phyloP scores from a whole-genome alignment of 2,113 vertebrate species.

The Ardeotis arabs region DNA sequence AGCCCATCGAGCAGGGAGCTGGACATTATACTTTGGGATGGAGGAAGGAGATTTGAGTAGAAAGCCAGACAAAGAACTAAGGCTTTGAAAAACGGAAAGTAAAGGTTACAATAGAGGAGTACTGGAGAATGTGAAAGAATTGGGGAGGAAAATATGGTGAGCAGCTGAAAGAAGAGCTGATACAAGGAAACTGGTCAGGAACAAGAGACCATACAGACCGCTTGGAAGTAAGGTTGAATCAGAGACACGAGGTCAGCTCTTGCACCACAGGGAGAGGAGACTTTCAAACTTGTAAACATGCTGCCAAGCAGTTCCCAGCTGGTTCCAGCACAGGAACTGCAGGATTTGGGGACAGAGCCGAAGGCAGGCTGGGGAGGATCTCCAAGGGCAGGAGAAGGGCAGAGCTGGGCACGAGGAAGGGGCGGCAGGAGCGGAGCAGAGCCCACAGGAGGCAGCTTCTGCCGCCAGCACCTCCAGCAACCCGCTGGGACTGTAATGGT shows the following conservation, averaged over 20 bases:
- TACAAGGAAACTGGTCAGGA: neutral
- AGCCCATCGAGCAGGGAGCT: neutral
- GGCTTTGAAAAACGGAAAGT: neutral
- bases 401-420: neutral
- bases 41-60: neutral
- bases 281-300: accelerated
- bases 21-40: neutral
- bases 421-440: neutral
- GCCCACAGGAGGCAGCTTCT: neutral
- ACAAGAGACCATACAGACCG: neutral
- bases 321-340: neutral
- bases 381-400: neutral
- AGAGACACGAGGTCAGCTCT: neutral
- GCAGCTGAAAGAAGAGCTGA: neutral
- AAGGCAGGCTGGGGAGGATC: neutral
- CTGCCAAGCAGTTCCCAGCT: neutral
- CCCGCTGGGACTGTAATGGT: neutral
- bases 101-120: neutral
- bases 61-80: neutral
- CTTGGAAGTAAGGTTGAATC: neutral
- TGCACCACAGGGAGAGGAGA: neutral
- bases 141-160: neutral
- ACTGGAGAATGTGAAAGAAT: neutral
- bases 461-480: neutral
- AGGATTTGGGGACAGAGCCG: neutral